Conservation (phyloP, 2,113 vertebrate species). For the Dasyornis broadbenti region DNA sequence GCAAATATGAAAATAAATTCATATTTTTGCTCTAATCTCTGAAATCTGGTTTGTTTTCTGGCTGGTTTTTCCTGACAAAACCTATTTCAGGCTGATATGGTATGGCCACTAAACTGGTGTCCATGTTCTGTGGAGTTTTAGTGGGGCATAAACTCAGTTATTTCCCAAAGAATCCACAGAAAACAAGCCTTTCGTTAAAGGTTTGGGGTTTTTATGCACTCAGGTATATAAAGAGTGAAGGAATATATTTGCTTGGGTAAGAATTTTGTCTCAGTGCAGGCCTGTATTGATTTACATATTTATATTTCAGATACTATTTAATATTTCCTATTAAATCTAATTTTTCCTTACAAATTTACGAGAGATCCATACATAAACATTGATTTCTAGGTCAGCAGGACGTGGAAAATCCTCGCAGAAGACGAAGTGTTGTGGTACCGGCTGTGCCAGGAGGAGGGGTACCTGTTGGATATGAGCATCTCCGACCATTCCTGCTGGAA, state of each 20-base stretch:
- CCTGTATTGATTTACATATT: neutral
- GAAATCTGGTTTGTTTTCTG: neutral
- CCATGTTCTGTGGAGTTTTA: neutral
- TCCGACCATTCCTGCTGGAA: conserved; percentile 90
- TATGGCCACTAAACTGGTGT: neutral
- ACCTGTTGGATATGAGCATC: conserved; percentile 73
- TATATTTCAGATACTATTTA: neutral
- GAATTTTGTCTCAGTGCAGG: neutral
- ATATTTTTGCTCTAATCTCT: neutral
- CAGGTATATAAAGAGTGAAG: neutral
- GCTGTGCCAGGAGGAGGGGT: conserved; percentile 85
- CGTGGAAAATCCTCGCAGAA: conserved; percentile 89
- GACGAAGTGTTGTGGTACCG: conserved; percentile 89
- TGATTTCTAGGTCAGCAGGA: conserved; percentile 86
- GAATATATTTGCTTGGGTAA: conserved; percentile 36
- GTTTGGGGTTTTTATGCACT: neutral
- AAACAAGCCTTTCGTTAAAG: conserved; percentile 22
- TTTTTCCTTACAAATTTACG: neutral
- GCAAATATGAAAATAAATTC: neutral
- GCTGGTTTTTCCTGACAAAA: neutral
- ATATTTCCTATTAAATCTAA: neutral
- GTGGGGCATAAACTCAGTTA: neutral
- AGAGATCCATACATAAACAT: neutral
- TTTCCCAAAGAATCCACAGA: neutral
- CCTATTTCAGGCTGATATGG: neutral